Conservation (phyloP, 2,113 vertebrate species). For the Murina feae region DNA sequence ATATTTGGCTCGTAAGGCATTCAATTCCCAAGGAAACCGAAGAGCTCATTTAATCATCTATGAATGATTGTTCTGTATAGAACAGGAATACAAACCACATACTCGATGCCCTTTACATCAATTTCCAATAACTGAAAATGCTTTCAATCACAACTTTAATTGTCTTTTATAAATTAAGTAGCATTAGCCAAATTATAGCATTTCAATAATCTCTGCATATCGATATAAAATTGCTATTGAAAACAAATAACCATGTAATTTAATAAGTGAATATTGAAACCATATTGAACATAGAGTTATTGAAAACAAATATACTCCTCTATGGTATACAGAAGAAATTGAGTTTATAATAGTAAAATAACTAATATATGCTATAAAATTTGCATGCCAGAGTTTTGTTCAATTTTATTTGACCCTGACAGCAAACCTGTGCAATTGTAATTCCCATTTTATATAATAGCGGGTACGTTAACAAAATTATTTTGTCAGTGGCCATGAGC, state of each 20-base stretch:
- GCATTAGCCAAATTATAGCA: neutral
- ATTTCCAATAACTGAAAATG: neutral
- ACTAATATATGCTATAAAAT: neutral
- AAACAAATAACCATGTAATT: neutral
- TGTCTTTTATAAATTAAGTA: neutral
- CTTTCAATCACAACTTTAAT: neutral
- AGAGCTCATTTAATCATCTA: neutral
- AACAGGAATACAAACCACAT: neutral
- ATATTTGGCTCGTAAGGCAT: neutral
- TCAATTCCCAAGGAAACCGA: neutral
- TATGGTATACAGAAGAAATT: neutral
- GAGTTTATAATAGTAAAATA: neutral
- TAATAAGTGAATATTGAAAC: neutral
- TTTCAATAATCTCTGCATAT: neutral
- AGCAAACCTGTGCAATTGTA: neutral
- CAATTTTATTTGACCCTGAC: neutral
- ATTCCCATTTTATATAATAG: neutral
- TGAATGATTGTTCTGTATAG: neutral
- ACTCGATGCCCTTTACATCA: neutral
- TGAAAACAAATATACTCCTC: neutral
- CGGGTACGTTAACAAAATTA: neutral
- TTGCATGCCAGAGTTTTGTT: neutral
- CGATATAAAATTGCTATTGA: neutral
- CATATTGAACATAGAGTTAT: neutral
- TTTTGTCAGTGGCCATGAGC: neutral